Percentiles rank a stretch among this genome's conserved stretches.
phyloP scores from a whole-genome alignment of 2,888 invertebrate species.

The Athripsodes cinereus region DNA sequence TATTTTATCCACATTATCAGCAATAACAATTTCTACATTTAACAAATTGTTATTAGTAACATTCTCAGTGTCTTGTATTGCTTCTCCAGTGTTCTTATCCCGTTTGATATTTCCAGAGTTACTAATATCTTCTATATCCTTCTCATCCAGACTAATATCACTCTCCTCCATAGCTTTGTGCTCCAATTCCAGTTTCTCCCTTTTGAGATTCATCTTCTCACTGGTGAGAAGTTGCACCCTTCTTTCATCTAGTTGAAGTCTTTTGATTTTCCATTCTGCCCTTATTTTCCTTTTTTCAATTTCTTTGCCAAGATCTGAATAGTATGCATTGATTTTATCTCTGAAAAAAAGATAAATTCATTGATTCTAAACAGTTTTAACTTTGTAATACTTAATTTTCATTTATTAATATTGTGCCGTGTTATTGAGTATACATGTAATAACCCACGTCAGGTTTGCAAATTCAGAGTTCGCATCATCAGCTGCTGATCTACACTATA shows the following conservation, averaged over 20 bases:
- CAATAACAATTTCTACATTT: background rate
- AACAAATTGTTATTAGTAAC: background rate
- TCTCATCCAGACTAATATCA: background rate
- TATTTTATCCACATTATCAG: background rate
- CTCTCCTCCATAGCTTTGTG: conserved; percentile 37
- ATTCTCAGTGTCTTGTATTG: background rate
- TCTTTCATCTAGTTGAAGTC: conserved; percentile 42
- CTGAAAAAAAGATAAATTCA: conserved; percentile 36
- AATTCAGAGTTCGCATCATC: no score
- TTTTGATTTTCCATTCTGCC: conserved; percentile 53
- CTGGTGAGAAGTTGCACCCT: conserved; percentile 45
- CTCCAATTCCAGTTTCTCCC: conserved; percentile 49
- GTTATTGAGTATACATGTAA: no score
- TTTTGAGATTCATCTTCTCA: conserved; percentile 48
- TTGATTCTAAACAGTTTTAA: background rate
- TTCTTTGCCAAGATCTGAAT: conserved; percentile 55
- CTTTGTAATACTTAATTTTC: background rate
- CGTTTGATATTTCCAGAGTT: background rate
- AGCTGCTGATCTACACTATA: no score
- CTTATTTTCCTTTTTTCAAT: conserved; percentile 52
- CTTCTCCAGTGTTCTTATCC: background rate
- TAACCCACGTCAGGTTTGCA: no score
- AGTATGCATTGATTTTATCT: conserved; percentile 55
- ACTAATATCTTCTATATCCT: background rate
- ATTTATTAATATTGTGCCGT: background rate